phyloP scores from a whole-genome alignment of 2,797 vertebrate species.

The Scomberomorus guttatus region DNA sequence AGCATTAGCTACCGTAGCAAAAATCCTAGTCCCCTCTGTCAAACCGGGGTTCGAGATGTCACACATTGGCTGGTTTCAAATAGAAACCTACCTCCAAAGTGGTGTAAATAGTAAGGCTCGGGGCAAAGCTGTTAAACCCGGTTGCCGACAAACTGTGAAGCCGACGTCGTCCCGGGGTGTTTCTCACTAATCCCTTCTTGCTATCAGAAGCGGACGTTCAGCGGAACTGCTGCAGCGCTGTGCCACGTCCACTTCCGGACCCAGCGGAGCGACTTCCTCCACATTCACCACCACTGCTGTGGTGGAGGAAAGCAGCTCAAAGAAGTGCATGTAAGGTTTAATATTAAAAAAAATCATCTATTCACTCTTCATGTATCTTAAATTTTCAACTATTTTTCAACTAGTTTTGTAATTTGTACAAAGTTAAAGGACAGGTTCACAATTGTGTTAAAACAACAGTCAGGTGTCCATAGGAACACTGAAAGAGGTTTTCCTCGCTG shows the following conservation, averaged over 20 bases:
- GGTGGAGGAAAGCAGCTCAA: conserved; percentile 9
- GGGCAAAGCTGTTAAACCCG: conserved; percentile 46
- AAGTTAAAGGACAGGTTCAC: too few relatives aligned
- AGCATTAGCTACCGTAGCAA: conserved; percentile 58
- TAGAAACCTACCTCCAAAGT: conserved; percentile 69
- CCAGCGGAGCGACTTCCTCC: conserved; percentile 56
- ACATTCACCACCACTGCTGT: conserved; percentile 1
- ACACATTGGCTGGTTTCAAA: neutral
- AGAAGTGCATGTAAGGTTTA: neutral
- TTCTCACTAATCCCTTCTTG: conserved; percentile 79
- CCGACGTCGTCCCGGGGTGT: conserved; percentile 76
- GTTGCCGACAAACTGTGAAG: conserved; percentile 55
- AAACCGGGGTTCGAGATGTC: conserved; percentile 32
- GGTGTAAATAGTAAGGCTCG: conserved; percentile 59
- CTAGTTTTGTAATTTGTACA: neutral
- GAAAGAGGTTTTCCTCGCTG: too few relatives aligned
- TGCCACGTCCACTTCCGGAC: conserved; percentile 90
- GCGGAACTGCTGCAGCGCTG: conserved; percentile 85
- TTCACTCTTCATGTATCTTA: neutral
- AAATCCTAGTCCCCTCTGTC: conserved; percentile 29
- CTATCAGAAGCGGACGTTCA: conserved; percentile 81
- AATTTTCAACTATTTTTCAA: neutral
- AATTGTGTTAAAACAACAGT: too few relatives aligned
- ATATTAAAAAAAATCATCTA: neutral
- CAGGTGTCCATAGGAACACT: too few relatives aligned